Percentiles rank a stretch among this genome's conserved stretches.
These are phyloP conservation scores for Oreotrochilus melanogaster DNA, from an alignment of 2,113 vertebrate genomes.

Conservation along the genomic window DNA sequence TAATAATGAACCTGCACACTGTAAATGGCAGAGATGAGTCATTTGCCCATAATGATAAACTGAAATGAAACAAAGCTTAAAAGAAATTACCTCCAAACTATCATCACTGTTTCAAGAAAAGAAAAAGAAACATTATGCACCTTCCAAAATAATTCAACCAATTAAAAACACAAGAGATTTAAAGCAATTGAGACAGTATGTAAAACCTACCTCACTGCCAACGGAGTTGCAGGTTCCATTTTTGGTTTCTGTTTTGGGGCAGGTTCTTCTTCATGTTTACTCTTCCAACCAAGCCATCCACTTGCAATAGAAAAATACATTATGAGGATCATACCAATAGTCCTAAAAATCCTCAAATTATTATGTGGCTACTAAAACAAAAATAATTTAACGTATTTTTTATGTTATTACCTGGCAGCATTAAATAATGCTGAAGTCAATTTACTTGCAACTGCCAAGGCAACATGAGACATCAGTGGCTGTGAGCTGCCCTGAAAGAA, in stretches of 20 bases:
- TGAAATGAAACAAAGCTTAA: neutral
- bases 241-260: slow-evolving; percentile 93
- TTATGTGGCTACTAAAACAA: neutral
- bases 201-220: slow-evolving; percentile 87
- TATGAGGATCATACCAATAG: neutral
- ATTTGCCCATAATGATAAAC: neutral
- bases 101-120: neutral
- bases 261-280: slow-evolving; percentile 89
- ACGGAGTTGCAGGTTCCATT: slow-evolving; percentile 90
- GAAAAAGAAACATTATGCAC: neutral
- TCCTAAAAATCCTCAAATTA: neutral
- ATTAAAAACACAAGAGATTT: neutral
- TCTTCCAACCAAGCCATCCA: slow-evolving; percentile 97
- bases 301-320: slow-evolving; percentile 66
- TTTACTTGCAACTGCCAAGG: slow-evolving; percentile 97
- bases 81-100: neutral
- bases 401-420: slow-evolving; percentile 89
- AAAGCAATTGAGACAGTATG: neutral
- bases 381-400: neutral
- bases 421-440: slow-evolving; percentile 96
- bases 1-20: neutral
- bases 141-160: neutral
- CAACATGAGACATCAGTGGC: slow-evolving; percentile 94
- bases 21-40: neutral
- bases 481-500: slow-evolving; percentile 91